Conservation (phyloP, 2,113 vertebrate genomes). For the Galeopterus variegatus region DNA sequence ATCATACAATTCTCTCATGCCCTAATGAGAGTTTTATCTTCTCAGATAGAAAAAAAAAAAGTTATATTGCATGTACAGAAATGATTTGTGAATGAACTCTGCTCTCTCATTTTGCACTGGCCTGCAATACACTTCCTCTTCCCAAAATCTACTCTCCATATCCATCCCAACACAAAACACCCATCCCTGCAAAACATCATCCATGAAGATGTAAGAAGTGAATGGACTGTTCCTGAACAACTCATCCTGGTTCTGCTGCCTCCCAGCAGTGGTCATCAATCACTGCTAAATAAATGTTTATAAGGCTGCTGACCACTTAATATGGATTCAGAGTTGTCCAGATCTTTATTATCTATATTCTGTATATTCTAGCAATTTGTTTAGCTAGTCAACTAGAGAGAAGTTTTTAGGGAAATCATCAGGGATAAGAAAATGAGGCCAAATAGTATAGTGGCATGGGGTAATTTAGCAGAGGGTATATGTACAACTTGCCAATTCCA, state of each 20-base stretch:
- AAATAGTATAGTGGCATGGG: neutral
- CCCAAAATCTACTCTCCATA: neutral
- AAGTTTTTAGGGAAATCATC: conserved; percentile 20
- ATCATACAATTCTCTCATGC: neutral
- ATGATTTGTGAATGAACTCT: neutral
- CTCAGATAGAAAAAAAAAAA: neutral
- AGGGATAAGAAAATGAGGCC: neutral
- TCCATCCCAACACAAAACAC: neutral
- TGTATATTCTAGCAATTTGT: neutral
- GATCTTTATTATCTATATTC: conserved; percentile 24
- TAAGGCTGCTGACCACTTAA: conserved; percentile 15
- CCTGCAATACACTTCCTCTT: neutral
- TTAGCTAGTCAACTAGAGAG: neutral
- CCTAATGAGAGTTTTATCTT: neutral
- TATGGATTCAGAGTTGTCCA: conserved; percentile 28
- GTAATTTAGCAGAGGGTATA: neutral
- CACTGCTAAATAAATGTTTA: conserved; percentile 42
- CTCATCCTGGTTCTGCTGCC: conserved; percentile 26
- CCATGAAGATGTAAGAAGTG: neutral
- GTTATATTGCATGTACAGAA: neutral
- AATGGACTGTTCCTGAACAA: neutral
- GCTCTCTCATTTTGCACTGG: neutral
- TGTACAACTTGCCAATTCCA: conserved; percentile 6
- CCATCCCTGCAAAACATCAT: neutral
- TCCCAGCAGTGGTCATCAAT: neutral